Percentiles rank a stretch among this genome's conserved stretches.
These are phyloP conservation scores for Athene noctua DNA, from an alignment of 2,113 vertebrate species.

Conservation along the genomic window DNA sequence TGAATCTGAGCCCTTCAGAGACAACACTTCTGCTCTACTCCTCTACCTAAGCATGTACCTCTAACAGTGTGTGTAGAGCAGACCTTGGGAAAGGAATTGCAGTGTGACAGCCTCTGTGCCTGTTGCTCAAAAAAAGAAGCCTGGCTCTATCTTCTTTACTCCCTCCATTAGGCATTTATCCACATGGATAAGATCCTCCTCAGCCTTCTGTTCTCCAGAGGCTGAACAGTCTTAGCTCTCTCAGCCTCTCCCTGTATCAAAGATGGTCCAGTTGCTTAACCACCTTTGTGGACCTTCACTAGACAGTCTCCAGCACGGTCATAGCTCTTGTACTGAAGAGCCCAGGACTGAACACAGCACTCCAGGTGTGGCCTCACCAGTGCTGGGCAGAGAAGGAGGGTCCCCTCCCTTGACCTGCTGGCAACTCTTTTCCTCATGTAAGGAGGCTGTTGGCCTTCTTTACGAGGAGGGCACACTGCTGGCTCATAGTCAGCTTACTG, in stretches of 20 bases:
- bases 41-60: background rate
- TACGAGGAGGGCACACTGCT: fast-evolving
- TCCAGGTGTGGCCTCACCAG: background rate
- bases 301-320: background rate
- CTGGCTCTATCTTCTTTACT: background rate
- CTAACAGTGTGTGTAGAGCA: background rate
- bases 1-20: background rate
- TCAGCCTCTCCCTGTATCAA: background rate
- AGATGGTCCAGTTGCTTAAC: background rate
- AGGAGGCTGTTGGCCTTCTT: background rate
- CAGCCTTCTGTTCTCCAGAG: background rate
- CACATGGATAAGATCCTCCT: background rate
- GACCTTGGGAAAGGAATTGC: background rate
- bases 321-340: background rate
- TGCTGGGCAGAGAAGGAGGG: background rate
- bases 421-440: background rate
- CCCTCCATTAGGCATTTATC: background rate
- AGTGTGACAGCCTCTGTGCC: background rate
- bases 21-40: background rate
- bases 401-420: background rate
- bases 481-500: background rate
- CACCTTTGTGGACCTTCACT: fast-evolving
- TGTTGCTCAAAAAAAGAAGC: background rate
- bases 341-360: too few species aligned
- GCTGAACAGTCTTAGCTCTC: background rate